Percentiles rank a stretch among this genome's conserved stretches.
These are phyloP conservation scores for Orussus abietinus DNA, from an alignment of 1,140 invertebrate species.

Conservation along the genomic window DNA sequence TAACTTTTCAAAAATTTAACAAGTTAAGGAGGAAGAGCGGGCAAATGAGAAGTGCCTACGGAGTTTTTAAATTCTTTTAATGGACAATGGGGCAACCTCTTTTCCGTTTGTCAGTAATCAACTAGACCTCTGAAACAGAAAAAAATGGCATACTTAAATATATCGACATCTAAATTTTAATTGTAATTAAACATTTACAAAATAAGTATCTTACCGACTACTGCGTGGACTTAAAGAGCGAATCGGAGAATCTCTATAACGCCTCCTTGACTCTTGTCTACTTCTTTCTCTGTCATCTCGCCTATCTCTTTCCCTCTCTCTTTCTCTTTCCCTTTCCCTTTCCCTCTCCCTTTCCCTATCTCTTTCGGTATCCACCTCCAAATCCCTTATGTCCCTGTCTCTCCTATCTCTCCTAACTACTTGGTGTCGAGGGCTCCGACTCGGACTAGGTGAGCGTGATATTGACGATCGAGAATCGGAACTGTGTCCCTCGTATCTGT, in stretches of 20 bases:
- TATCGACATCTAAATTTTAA: not conserved
- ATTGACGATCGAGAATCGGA: conserved; percentile 44
- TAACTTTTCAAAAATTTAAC: conserved; percentile 8
- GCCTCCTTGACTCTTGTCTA: conserved; percentile 24
- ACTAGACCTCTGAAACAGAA: conserved; percentile 23
- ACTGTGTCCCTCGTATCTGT: conserved; percentile 50
- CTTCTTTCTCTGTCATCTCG: conserved; percentile 24
- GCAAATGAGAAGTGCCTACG: conserved; percentile 5
- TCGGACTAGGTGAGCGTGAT: conserved; percentile 43
- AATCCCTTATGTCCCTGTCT: conserved; percentile 33
- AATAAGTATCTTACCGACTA: conserved; percentile 23
- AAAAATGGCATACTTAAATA: conserved; percentile 4
- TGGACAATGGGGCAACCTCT: conserved; percentile 4
- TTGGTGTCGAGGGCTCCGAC: conserved; percentile 33
- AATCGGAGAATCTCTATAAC: conserved; percentile 25
- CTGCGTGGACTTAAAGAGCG: conserved; percentile 27
- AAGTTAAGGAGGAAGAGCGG: conserved; percentile 4
- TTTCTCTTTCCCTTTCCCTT: conserved; percentile 14
- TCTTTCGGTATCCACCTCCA: conserved; percentile 24
- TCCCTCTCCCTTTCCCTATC: conserved; percentile 12
- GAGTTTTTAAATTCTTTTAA: conserved; percentile 4
- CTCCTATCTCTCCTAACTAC: conserved; percentile 34
- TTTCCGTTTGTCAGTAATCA: conserved; percentile 22
- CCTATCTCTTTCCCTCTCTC: conserved; percentile 18
- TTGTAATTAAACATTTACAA: conserved; percentile 1